phyloP scores from a whole-genome alignment of 2,113 vertebrate species.

The Hypocryptadius cinnamomeus region DNA sequence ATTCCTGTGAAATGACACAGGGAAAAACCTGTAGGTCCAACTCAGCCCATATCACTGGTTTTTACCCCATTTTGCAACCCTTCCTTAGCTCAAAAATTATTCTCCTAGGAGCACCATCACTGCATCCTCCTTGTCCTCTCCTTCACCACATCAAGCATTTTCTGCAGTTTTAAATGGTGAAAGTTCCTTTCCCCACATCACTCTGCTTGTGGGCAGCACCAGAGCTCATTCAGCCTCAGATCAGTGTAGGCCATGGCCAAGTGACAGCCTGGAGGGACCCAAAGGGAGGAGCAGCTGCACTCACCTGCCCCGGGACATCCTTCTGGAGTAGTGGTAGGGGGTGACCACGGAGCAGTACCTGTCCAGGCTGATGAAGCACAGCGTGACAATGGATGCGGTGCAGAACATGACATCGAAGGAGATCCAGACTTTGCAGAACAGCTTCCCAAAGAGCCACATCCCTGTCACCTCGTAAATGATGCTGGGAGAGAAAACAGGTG shows the following conservation, averaged over 20 bases:
- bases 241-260: fast-evolving
- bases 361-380: conserved; percentile 73
- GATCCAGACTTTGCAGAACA: conserved; percentile 74
- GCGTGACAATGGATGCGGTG: conserved; percentile 64
- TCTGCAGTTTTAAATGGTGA: neutral
- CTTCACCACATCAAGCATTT: neutral
- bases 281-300: neutral
- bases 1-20: neutral
- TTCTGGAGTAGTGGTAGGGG: conserved; percentile 61
- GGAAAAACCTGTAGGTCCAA: neutral
- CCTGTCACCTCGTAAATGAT: conserved; percentile 71
- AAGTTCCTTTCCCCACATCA: neutral
- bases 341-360: conserved; percentile 71
- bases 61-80: neutral
- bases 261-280: neutral
- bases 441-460: conserved; percentile 65
- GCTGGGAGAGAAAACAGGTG: neutral
- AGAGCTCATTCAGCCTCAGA: neutral
- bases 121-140: neutral
- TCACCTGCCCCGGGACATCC: conserved; percentile 71
- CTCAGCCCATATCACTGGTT: neutral
- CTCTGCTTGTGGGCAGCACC: neutral
- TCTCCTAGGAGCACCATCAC: neutral
- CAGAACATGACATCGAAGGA: conserved; percentile 74
- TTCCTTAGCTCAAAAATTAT: neutral